Conservation (phyloP, 2,113 vertebrate species). For the Fulmarus glacialis region DNA sequence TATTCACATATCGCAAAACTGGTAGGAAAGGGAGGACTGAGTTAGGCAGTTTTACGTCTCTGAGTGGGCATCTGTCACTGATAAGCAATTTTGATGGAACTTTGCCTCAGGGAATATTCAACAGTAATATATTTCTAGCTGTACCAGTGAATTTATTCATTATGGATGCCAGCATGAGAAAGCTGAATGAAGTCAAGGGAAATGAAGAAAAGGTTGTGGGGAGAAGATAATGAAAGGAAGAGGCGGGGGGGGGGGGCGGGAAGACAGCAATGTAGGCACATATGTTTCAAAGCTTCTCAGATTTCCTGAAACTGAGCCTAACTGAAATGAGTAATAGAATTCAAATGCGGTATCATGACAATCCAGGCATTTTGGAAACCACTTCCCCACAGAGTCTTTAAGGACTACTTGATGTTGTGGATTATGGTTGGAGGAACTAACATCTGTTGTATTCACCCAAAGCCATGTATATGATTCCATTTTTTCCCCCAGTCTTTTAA, state of each 20-base stretch:
- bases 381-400: neutral
- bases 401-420: neutral
- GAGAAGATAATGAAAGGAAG: conserved; percentile 40
- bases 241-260: neutral
- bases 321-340: conserved; percentile 40
- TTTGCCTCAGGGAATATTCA: conserved; percentile 53
- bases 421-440: neutral
- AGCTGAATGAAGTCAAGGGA: conserved; percentile 37
- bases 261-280: neutral
- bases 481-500: neutral
- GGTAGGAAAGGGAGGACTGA: neutral
- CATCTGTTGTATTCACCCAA: conserved; percentile 14
- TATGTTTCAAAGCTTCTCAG: conserved; percentile 39
- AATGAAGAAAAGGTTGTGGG: conserved; percentile 24
- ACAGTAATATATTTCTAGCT: conserved; percentile 43
- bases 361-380: conserved; percentile 33
- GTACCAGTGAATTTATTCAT: conserved; percentile 50
- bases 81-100: conserved; percentile 41
- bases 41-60: conserved; percentile 37
- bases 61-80: conserved; percentile 48
- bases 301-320: conserved; percentile 51
- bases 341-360: neutral
- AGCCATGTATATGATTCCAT: neutral
- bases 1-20: neutral
- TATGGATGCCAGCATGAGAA: conserved; percentile 25